Evolutionary conservation across 2,113 vertebrate species (phyloP), one percentile per base, ranked within the genome.

Genomic region (Gasterosteus nipponicus): DNA sequence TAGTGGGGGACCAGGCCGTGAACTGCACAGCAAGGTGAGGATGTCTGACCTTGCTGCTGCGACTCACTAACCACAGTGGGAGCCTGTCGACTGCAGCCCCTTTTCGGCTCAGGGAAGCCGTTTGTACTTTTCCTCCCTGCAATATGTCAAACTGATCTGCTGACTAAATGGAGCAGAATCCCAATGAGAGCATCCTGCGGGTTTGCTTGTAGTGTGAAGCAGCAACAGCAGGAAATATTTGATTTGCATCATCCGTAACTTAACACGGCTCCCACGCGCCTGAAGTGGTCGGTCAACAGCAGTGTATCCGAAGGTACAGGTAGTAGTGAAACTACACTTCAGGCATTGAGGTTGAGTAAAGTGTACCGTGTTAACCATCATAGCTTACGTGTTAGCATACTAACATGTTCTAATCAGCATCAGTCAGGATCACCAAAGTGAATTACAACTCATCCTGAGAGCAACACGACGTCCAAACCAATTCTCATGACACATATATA

Each of bases 81-180:
- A 49, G n/a, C 4, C 18, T 11, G 62, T 31, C 42, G 16, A 42
- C 62, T 49, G 29, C 63, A 66, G 63, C 46, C 44, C 19, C 22
- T 35, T 35, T 33, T 35, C 16, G 33, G 42, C 62, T 64, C 60
- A 15, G n/a, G 8, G 60, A 42, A 15, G n/a, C n/a, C 31, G 38
- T 62, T 62, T 46, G n/a, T 63, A 3, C 26, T 18, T 1, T 31
- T 47, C 44, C 18, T 12, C 18, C 3, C 41, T 18, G 22, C 41
- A 44, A 44, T 29, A 44, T 63, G 61, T 44, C 44, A 49, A 31
- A 64, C 14, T 64, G 61, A 64, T 64, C 62, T 47, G 15, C 61
- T 63, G 41, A 46, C n/a, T 1, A 31, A 46, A 63, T 44, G 19
- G 26, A 31, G 15, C 26, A 10, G 41, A 44, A 64, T 64, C 42